phyloP scores from a whole-genome alignment of 2,888 invertebrate genomes.

The Drosophila neutralis region DNA sequence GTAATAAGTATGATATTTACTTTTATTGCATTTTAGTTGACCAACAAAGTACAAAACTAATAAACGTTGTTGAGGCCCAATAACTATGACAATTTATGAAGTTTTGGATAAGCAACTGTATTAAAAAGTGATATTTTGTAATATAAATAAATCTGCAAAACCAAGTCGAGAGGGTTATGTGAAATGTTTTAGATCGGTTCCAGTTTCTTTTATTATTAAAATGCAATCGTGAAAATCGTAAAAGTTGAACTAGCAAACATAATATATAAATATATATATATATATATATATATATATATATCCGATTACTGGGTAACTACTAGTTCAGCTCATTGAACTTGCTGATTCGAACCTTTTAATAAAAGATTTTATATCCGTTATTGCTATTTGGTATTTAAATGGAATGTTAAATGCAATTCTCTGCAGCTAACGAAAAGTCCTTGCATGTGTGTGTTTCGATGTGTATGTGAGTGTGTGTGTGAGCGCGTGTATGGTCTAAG shows the following conservation, averaged over 20 bases:
- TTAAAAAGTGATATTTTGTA: rapidly evolving
- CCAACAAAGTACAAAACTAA: constrained; percentile 46
- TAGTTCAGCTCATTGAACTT: neutral
- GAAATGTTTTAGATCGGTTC: neutral
- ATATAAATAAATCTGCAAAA: neutral
- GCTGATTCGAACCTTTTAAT: constrained; percentile 3
- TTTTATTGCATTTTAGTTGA: constrained; percentile 63
- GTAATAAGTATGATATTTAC: constrained; percentile 46
- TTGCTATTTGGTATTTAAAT: constrained; percentile 61
- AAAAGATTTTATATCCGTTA: constrained; percentile 30
- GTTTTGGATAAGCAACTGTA: rapidly evolving
- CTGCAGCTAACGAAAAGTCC: constrained; percentile 3
- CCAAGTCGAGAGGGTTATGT: neutral
- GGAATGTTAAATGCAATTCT: constrained; percentile 55
- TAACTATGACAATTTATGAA: neutral
- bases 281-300: neutral
- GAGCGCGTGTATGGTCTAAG: neutral
- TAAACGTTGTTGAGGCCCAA: constrained; percentile 25
- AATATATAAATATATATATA: neutral
- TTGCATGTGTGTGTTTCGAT: neutral
- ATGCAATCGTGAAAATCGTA: neutral
- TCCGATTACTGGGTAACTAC: constrained; percentile 1
- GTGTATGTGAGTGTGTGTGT: neutral
- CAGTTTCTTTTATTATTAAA: neutral
- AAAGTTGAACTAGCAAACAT: neutral